phyloP scores from a whole-genome alignment of 2,888 invertebrate genomes.

The Trichogramma evanescens region DNA sequence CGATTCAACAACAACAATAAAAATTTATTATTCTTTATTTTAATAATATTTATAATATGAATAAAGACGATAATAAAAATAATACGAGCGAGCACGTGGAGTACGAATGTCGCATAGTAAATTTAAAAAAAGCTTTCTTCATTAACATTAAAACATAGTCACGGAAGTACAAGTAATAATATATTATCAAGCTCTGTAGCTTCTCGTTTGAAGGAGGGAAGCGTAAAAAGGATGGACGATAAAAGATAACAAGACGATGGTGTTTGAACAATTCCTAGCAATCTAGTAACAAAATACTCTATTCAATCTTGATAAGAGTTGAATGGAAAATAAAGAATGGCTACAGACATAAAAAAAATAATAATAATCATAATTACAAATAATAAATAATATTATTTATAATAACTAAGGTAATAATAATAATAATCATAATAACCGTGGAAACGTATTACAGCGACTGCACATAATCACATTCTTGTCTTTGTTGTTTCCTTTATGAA shows the following conservation, averaged over 20 bases:
- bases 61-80: slow-evolving; percentile 20
- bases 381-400: no score
- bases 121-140: slow-evolving; percentile 10
- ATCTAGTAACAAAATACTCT: slow-evolving; percentile 15
- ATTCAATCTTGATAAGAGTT: background rate
- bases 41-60: slow-evolving; percentile 17
- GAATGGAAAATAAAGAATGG: slow-evolving; percentile 12
- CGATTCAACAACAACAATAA: background rate
- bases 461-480: slow-evolving; percentile 32
- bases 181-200: background rate
- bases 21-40: slow-evolving; percentile 12
- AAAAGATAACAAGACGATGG: slow-evolving; percentile 7
- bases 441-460: slow-evolving; percentile 43
- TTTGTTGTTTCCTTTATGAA: slow-evolving; percentile 19
- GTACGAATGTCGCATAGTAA: slow-evolving; percentile 10
- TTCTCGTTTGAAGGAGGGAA: slow-evolving; percentile 12
- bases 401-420: background rate
- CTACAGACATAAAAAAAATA: slow-evolving; percentile 5
- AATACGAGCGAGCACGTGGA: slow-evolving; percentile 20
- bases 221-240: slow-evolving; percentile 17
- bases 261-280: slow-evolving; percentile 9
- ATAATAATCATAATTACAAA: slow-evolving; percentile 1
- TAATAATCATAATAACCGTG: slow-evolving; percentile 3
- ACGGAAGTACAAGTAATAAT: background rate
- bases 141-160: slow-evolving; percentile 15